Base-by-base conservation (phyloP, 2,888 invertebrate genomes). In the Aleiodes testaceus region DNA sequence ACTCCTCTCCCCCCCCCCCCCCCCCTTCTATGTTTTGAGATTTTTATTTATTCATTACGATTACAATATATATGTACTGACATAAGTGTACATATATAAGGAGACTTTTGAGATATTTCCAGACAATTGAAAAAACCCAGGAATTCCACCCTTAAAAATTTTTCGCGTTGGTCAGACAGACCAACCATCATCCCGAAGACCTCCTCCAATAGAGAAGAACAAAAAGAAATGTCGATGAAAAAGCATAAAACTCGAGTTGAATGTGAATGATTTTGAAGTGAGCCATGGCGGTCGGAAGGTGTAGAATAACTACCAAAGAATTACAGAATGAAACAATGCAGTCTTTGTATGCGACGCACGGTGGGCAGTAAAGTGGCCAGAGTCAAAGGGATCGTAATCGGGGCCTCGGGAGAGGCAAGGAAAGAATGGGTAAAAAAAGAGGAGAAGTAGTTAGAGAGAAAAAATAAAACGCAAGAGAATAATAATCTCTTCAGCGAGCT, bases 351-450 rank as follows among this genome's bases (percentile, higher is more conserved):
- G 53, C 59, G 52, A 70, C 63, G 67, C 69, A 61, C 72, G 70
- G 70, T 74, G 76, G 75, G 79, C 82, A 79, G 80, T 80, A 82
- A 84, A 84, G 82, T 84, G 83, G 81, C 80, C 59, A 79, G 77
- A 79, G 79, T 82, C 82, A 83, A 84, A 84, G 78, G 75, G 79
- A 78, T 83, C 80, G 82, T 80, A 84, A 84, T 84, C 84, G 78
- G 75, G 79, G 66, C 66, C 75, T 72, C 77, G 73, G 45, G 74
- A 49, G 55, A 53, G 68, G 42, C 72, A 72, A 66, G 72, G 67
- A 68, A 71, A 66, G 64, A 36, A 30, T 30, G 66, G 47, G 36
- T 22, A 16, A 49, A 64, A 20, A 64, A 64, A 45, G 45, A 67
- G 30, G 53, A 45, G 53, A 67, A 55, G 45, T 49, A 52, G 49